A percentile compares a stretch with the other conserved stretches of the same genome.
Conservation (phyloP, 2,113 vertebrate species). For the Caranx melampygus region DNA sequence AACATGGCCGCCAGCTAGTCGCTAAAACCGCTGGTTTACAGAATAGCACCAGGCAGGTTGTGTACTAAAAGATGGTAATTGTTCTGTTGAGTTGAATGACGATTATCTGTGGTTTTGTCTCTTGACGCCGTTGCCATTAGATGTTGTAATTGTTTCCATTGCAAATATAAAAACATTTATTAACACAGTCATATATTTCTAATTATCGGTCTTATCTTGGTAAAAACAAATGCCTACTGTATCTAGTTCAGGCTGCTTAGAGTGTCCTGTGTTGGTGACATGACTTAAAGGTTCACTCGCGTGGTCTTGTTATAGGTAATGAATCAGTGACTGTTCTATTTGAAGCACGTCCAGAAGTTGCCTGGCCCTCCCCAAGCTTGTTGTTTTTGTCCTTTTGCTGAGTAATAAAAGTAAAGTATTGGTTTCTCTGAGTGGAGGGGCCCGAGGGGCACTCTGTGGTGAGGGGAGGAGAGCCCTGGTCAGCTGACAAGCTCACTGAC, state of each 20-base stretch:
- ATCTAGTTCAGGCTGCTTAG: neutral
- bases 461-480: constrained; percentile 51
- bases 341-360: constrained; percentile 48
- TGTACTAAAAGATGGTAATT: neutral
- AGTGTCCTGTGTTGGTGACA: constrained; percentile 21
- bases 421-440: constrained; percentile 43
- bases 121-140: neutral
- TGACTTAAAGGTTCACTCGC: neutral
- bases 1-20: neutral
- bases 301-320: constrained; percentile 56
- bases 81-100: neutral
- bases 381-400: constrained; percentile 74
- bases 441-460: constrained; percentile 14
- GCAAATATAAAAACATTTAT: neutral
- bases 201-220: neutral
- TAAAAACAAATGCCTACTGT: neutral
- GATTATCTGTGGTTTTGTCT: neutral
- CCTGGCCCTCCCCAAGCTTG: constrained; percentile 51
- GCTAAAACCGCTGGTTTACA: too few species aligned
- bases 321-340: constrained; percentile 53
- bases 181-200: neutral
- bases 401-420: constrained; percentile 70
- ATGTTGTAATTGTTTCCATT: neutral
- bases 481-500: constrained; percentile 74
- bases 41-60: neutral